phyloP scores from a whole-genome alignment of 2,888 invertebrate genomes.

The Schizotus pectinicornis region DNA sequence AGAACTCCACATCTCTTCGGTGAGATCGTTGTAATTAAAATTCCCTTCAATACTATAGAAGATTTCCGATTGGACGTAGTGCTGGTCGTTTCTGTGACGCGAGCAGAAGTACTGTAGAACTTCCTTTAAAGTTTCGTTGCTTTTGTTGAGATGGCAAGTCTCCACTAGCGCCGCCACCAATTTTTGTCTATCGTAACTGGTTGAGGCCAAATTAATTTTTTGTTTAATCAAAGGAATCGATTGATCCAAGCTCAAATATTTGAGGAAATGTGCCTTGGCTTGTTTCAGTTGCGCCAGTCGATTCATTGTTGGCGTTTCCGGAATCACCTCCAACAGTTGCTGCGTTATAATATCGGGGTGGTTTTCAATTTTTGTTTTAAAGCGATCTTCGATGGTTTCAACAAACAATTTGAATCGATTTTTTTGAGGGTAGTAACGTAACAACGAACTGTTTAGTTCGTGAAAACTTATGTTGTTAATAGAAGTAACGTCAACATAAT shows the following conservation, averaged over 20 bases:
- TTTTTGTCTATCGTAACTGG: slow-evolving; percentile 20
- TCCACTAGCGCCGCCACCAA: slow-evolving; percentile 29
- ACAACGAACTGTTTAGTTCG: too few relatives aligned
- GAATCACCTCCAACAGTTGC: too few relatives aligned
- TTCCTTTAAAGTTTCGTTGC: slow-evolving; percentile 30
- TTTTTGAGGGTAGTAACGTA: not conserved
- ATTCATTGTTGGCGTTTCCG: too few relatives aligned
- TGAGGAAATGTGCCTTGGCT: slow-evolving; percentile 15
- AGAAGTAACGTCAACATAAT: too few relatives aligned
- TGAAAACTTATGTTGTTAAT: too few relatives aligned
- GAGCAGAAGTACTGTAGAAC: slow-evolving; percentile 36
- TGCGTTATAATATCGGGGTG: too few relatives aligned
- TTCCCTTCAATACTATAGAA: not conserved
- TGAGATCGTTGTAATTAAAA: not conserved
- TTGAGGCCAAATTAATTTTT: slow-evolving; percentile 36
- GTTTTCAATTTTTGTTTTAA: not conserved
- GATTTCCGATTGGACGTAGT: slow-evolving; percentile 3
- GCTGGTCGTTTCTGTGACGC: slow-evolving; percentile 37
- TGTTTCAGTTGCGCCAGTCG: too few relatives aligned
- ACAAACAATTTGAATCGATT: slow-evolving; percentile 1
- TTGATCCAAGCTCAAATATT: slow-evolving; percentile 28
- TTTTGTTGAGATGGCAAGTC: slow-evolving; percentile 30
- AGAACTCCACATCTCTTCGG: not conserved
- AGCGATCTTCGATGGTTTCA: not conserved
- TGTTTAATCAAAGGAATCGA: slow-evolving; percentile 38